Evolutionary conservation across 2,113 vertebrate genomes (phyloP).

Genomic region (Erpornis zantholeuca): DNA sequence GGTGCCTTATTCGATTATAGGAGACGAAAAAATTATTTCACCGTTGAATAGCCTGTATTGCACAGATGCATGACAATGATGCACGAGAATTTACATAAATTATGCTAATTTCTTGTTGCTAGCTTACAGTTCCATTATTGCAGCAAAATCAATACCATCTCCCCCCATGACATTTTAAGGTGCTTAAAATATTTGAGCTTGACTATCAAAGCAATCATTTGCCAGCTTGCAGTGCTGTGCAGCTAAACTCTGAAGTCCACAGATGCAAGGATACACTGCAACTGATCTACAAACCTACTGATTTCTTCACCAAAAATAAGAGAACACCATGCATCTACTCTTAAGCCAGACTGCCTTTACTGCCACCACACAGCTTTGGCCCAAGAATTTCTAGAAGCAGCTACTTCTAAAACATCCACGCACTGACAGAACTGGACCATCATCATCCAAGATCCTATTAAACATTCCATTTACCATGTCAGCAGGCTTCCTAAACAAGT

Average conservation of each 20-base stretch:
- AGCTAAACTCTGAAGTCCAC: neutral
- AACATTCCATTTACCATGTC: neutral
- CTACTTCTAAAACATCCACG: neutral
- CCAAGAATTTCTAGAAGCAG: neutral
- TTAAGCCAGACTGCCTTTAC: neutral
- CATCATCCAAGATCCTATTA: neutral
- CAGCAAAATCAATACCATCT: neutral
- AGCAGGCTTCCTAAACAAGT: neutral
- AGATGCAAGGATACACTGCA: neutral
- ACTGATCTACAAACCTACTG: neutral
- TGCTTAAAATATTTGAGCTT: neutral
- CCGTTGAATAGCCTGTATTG: neutral
- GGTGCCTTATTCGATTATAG: neutral
- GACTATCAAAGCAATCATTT: neutral
- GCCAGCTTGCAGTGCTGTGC: neutral
- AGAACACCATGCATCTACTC: neutral
- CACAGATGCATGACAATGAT: neutral
- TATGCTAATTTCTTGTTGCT: neutral
- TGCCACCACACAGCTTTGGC: neutral
- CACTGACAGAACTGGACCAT: neutral
- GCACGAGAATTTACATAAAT: neutral
- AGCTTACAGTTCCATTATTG: neutral
- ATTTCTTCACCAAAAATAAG: neutral
- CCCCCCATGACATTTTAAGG: neutral
- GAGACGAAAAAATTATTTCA: neutral